Percentiles rank a stretch among this genome's conserved stretches.
These are phyloP conservation scores for Piliocolobus tephrosceles DNA, from an alignment of 2,113 vertebrate genomes.

Conservation along the genomic window DNA sequence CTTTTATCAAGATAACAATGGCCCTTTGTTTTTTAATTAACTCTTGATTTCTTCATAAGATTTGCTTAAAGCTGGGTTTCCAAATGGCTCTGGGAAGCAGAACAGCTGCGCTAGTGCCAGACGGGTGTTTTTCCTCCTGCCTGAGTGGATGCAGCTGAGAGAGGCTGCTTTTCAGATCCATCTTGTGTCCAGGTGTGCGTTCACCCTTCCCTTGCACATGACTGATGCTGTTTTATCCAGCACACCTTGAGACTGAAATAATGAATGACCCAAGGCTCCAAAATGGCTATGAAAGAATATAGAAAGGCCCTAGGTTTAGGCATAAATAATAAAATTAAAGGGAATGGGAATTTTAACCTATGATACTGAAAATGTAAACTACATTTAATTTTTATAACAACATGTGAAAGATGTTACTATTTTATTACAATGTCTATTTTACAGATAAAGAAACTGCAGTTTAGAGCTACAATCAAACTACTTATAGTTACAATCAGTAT, in stretches of 20 bases:
- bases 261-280: conserved; percentile 17
- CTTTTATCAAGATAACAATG: not conserved
- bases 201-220: not conserved
- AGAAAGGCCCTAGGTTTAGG: not conserved
- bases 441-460: not conserved
- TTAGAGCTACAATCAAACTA: not conserved
- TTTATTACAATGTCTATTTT: not conserved
- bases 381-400: not conserved
- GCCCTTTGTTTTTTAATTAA: not conserved
- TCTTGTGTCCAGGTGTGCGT: not conserved
- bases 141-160: not conserved
- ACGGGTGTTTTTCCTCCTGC: not conserved
- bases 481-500: not conserved
- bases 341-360: not conserved
- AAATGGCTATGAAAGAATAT: not conserved
- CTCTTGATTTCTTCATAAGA: not conserved
- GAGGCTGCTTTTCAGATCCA: not conserved
- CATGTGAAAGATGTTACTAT: not conserved
- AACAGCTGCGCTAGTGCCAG: not conserved
- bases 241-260: conserved; percentile 29
- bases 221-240: conserved; percentile 1
- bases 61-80: not conserved
- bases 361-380: not conserved
- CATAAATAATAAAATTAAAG: not conserved
- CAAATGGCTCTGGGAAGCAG: not conserved